These are phyloP conservation scores for Steinernema carpocapsae DNA, from an alignment of 2,888 invertebrate species.

Conservation along the genomic window DNA sequence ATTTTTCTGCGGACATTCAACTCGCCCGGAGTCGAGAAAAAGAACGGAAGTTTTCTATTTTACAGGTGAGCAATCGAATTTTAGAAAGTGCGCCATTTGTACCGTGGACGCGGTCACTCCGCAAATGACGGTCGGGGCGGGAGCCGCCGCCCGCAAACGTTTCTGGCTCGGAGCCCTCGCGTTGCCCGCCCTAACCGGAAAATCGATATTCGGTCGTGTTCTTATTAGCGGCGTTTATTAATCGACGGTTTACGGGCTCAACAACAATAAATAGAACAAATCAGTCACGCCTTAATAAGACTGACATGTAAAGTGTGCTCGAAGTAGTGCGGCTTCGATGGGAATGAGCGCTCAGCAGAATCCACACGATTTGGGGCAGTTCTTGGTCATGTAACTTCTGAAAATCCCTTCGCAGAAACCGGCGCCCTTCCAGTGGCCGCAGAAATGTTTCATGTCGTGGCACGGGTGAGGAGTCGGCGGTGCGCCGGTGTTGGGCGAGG, in stretches of 20 bases:
- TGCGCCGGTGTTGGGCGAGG: slow-evolving; percentile 34
- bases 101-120: background rate
- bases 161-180: background rate
- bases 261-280: slow-evolving; percentile 34
- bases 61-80: background rate
- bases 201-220: background rate
- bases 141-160: background rate
- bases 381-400: slow-evolving; percentile 65
- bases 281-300: background rate
- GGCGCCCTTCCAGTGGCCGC: slow-evolving; percentile 64
- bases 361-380: slow-evolving; percentile 63
- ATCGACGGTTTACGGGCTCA: background rate
- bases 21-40: too few species aligned
- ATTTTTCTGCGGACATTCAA: background rate
- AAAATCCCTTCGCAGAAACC: slow-evolving; percentile 68
- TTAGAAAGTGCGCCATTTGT: slow-evolving; percentile 24
- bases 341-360: slow-evolving; percentile 49
- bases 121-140: background rate
- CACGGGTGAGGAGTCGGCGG: slow-evolving; percentile 50
- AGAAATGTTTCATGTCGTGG: slow-evolving; percentile 64
- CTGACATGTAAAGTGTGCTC: background rate
- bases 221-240: slow-evolving; percentile 33
- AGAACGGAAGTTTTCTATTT: background rate
- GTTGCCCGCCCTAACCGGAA: background rate
- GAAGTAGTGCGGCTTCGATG: slow-evolving; percentile 6